These are phyloP conservation scores for Drosophila subquinaria DNA, from an alignment of 2,888 invertebrate genomes.

Conservation along the genomic window DNA sequence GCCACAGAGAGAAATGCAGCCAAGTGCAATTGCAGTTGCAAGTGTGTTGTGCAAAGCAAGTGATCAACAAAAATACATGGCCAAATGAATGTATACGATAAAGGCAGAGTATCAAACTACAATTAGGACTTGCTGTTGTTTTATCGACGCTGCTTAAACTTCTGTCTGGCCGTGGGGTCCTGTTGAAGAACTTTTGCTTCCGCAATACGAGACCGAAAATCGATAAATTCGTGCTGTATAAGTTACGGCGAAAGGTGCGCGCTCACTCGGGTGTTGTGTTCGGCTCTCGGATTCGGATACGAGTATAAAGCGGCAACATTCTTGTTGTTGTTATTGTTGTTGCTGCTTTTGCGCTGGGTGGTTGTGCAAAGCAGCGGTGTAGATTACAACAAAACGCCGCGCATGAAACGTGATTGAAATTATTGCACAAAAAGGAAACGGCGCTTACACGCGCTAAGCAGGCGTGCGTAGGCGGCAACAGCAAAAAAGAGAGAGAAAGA, in stretches of 20 bases:
- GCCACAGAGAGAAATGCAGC: constrained; percentile 51
- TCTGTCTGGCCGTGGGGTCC: constrained; percentile 56
- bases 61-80: constrained; percentile 17
- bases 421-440: constrained; percentile 76
- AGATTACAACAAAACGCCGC: constrained; percentile 57
- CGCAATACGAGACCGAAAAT: constrained; percentile 79
- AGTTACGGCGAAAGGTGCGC: constrained; percentile 84
- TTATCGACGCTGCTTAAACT: constrained; percentile 31
- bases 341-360: constrained; percentile 30
- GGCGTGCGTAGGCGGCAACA: constrained; percentile 66
- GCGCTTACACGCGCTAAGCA: constrained; percentile 75
- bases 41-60: constrained; percentile 40
- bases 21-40: constrained; percentile 46
- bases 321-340: constrained; percentile 37
- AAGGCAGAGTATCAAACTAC: constrained; percentile 11
- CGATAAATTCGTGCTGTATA: constrained; percentile 84
- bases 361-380: constrained; percentile 39
- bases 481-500: constrained; percentile 33
- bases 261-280: constrained; percentile 56
- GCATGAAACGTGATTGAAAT: constrained; percentile 79
- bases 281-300: constrained; percentile 46
- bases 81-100: constrained; percentile 7
- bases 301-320: constrained; percentile 33
- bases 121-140: constrained; percentile 11
- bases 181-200: constrained; percentile 74